Percentiles rank a stretch among this genome's conserved stretches.
phyloP scores from a whole-genome alignment of 2,113 vertebrate species.

The Periophthalmodon schlosseri region DNA sequence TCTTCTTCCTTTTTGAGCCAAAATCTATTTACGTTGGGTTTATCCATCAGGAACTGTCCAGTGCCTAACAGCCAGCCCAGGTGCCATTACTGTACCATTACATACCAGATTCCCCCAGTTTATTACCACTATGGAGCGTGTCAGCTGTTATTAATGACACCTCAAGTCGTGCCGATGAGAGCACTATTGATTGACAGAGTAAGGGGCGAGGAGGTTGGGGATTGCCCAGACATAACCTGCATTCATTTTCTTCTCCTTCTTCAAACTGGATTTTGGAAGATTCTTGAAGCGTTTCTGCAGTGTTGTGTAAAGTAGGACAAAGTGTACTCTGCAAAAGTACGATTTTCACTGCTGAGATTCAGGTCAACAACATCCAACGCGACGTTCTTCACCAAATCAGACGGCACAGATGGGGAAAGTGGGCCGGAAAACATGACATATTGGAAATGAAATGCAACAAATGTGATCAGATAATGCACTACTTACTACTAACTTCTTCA shows the following conservation, averaged over 20 bases:
- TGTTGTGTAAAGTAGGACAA: constrained; percentile 64
- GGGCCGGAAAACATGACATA: constrained; percentile 21
- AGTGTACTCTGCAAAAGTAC: constrained; percentile 56
- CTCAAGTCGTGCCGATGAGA: constrained; percentile 70
- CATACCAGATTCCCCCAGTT: constrained; percentile 73
- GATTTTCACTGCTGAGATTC: constrained; percentile 57
- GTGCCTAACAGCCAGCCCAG: constrained; percentile 66
- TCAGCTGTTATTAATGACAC: constrained; percentile 80
- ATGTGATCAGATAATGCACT: constrained; percentile 28
- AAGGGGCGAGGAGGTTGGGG: constrained; percentile 67
- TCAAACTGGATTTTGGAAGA: constrained; percentile 44
- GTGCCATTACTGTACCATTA: constrained; percentile 77
- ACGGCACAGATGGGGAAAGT: constrained; percentile 22
- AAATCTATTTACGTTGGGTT: constrained; percentile 75
- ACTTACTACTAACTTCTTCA: background rate
- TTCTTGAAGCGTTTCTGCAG: constrained; percentile 36
- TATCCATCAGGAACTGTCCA: constrained; percentile 76
- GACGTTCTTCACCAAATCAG: constrained; percentile 24
- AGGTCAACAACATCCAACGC: constrained; percentile 55
- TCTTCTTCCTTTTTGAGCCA: constrained; percentile 49
- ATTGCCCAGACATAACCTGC: constrained; percentile 62
- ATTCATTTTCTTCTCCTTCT: constrained; percentile 32
- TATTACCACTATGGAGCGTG: constrained; percentile 77
- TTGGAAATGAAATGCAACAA: constrained; percentile 10
- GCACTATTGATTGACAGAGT: constrained; percentile 77